These are phyloP conservation scores for Aphrocallistes beatrix DNA, from an alignment of 37 sponge, comb jelly and placozoan species.

Conservation along the genomic window DNA sequence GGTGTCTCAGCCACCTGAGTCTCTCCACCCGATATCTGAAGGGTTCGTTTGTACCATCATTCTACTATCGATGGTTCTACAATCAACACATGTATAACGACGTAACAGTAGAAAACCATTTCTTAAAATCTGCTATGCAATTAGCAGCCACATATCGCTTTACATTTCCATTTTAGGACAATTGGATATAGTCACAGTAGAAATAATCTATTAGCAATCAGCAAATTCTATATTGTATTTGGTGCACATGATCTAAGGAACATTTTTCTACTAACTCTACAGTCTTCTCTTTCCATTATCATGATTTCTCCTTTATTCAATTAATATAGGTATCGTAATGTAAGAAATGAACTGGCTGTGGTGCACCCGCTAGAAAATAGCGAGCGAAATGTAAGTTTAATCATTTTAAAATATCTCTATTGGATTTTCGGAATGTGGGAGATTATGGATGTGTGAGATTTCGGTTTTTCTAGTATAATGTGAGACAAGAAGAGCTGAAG, in stretches of 20 bases:
- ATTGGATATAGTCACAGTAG: no score
- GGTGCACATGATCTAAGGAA: neutral
- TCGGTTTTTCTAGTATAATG: neutral
- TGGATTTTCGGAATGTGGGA: neutral
- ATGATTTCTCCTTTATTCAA: neutral
- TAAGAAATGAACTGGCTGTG: neutral
- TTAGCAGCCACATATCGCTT: no score
- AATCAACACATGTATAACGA: no score
- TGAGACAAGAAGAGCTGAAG: neutral
- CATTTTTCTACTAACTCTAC: no score
- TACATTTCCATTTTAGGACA: no score
- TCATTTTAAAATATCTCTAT: neutral
- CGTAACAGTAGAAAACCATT: no score
- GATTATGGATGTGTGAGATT: neutral
- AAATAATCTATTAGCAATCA: no score
- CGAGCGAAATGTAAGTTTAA: neutral
- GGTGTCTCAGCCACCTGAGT: neutral
- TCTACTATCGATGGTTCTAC: no score
- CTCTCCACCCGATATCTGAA: neutral
- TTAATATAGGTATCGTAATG: neutral
- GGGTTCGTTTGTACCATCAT: neutral
- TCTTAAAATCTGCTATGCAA: no score
- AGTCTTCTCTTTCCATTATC: neutral
- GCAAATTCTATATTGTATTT: neutral
- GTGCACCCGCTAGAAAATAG: neutral